phyloP scores from a whole-genome alignment of 2,888 invertebrate genomes.

The Melieria omissa region DNA sequence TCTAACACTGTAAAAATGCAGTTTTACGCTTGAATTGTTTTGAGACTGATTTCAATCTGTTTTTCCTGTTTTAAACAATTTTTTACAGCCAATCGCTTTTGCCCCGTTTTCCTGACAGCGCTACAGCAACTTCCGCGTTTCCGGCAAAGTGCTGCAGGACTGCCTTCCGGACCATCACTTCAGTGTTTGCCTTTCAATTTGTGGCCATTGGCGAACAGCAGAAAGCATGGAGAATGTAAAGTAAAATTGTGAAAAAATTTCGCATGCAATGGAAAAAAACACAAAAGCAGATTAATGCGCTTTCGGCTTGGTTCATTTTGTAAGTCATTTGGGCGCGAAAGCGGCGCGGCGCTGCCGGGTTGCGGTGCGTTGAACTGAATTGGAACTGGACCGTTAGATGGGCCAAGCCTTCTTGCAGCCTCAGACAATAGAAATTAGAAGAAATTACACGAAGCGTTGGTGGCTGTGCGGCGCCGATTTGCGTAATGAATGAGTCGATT shows the following conservation, averaged over 20 bases:
- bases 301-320: slow-evolving; percentile 41
- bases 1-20: slow-evolving; percentile 51
- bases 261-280: slow-evolving; percentile 19
- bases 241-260: slow-evolving; percentile 16
- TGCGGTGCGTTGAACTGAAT: background rate
- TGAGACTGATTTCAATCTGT: slow-evolving; percentile 61
- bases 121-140: too few relatives aligned
- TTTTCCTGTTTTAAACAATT: slow-evolving; percentile 45
- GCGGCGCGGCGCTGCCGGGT: background rate
- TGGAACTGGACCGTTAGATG: too few relatives aligned
- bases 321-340: slow-evolving; percentile 40
- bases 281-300: slow-evolving; percentile 43
- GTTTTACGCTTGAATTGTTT: slow-evolving; percentile 61
- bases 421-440: slow-evolving; percentile 41
- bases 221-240: slow-evolving; percentile 29
- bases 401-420: background rate
- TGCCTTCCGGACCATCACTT: slow-evolving; percentile 7
- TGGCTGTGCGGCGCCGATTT: slow-evolving; percentile 31
- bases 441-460: slow-evolving; percentile 2
- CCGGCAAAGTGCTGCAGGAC: too few relatives aligned
- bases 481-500: slow-evolving; percentile 49
- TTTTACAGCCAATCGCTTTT: slow-evolving; percentile 12
- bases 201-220: slow-evolving; percentile 40
- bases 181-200: slow-evolving; percentile 54
- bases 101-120: slow-evolving; percentile 7